Evolutionary conservation across 1,140 invertebrate genomes (phyloP).

Genomic region (Leptinotarsa texana): DNA sequence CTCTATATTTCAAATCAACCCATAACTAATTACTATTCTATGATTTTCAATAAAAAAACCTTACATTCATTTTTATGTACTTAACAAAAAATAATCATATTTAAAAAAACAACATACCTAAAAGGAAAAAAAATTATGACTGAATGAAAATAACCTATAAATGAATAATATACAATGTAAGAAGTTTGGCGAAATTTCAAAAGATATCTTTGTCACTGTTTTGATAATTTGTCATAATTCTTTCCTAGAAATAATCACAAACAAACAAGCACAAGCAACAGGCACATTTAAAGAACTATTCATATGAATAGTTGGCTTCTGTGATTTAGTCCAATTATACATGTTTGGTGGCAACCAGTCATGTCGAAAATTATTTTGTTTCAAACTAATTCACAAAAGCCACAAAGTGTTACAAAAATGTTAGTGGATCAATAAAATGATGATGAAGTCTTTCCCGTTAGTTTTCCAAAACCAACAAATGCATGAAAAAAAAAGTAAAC

Average conservation of each 20-base stretch:
- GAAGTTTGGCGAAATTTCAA: no score
- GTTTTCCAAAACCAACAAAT: constrained; percentile 48
- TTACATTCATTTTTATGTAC: no score
- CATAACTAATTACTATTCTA: no score
- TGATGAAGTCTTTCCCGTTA: constrained; percentile 54
- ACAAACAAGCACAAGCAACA: constrained; percentile 12
- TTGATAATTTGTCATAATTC: background rate
- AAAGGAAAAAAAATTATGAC: no score
- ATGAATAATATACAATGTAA: no score
- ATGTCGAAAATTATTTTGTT: background rate
- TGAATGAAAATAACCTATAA: no score
- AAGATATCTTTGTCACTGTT: background rate
- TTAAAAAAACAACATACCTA: no score
- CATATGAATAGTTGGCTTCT: no score
- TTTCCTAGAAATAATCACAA: background rate
- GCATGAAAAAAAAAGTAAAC: constrained; percentile 28
- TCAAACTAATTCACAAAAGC: background rate
- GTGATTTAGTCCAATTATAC: no score
- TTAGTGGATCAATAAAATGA: background rate
- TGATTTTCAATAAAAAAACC: no score
- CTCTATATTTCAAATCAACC: no score
- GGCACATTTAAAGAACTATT: background rate
- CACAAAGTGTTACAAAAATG: background rate
- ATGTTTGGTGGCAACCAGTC: background rate
- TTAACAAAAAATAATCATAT: no score